Evolutionary conservation across 2,888 invertebrate species (phyloP).

Genomic region (Agrilus cyanescens): DNA sequence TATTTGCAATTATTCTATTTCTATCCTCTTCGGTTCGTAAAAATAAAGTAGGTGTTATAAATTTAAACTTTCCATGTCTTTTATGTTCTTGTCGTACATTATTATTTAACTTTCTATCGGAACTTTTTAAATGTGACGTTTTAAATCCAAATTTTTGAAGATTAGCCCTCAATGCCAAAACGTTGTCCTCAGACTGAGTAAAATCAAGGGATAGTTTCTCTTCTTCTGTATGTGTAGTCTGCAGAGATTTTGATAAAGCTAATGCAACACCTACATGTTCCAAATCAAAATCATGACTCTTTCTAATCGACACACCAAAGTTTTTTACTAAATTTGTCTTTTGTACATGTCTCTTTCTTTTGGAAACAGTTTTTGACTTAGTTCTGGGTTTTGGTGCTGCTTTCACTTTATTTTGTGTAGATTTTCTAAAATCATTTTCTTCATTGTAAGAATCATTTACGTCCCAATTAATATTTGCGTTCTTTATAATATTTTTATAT

Average conservation of each 20-base stretch:
- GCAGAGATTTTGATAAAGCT: slow-evolving; percentile 50
- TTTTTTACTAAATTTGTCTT: slow-evolving; percentile 27
- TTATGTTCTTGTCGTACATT: slow-evolving; percentile 17
- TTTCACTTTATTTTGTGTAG: slow-evolving; percentile 15
- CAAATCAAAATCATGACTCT: slow-evolving; percentile 44
- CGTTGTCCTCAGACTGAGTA: slow-evolving; percentile 19
- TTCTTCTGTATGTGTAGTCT: slow-evolving; percentile 18
- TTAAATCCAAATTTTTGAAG: slow-evolving; percentile 52
- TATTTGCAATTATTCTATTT: slow-evolving; percentile 25
- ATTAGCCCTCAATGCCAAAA: slow-evolving; percentile 36
- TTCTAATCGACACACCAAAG: slow-evolving; percentile 37
- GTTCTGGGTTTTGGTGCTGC: slow-evolving; percentile 8
- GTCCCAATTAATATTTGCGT: slow-evolving; percentile 13
- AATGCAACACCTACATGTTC: slow-evolving; percentile 57
- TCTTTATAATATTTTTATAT: slow-evolving; percentile 20
- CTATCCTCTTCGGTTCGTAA: slow-evolving; percentile 29
- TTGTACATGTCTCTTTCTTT: slow-evolving; percentile 21
- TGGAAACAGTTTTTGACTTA: slow-evolving; percentile 14
- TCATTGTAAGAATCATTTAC: slow-evolving; percentile 17
- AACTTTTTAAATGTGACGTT: slow-evolving; percentile 8
- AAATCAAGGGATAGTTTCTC: slow-evolving; percentile 8
- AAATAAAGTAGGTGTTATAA: slow-evolving; percentile 27
- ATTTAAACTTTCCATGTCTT: slow-evolving; percentile 27
- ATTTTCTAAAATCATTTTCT: slow-evolving; percentile 27
- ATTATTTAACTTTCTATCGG: slow-evolving; percentile 3